A percentile compares a stretch with the other conserved stretches of the same genome.
phyloP scores from a whole-genome alignment of 2,113 vertebrate genomes.

The Perccottus glenii region DNA sequence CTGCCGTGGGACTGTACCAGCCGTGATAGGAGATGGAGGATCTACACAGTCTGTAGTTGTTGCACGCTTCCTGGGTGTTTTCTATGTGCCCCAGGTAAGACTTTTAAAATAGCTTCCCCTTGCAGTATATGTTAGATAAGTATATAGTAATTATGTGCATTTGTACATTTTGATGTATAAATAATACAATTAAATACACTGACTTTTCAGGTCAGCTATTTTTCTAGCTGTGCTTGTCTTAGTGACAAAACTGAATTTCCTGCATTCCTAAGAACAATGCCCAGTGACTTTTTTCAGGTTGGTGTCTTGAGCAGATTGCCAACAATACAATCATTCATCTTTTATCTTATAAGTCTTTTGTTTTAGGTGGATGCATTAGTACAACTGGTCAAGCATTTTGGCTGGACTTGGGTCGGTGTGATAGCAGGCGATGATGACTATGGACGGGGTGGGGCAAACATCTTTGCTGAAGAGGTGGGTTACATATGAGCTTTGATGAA shows the following conservation, averaged over 20 bases:
- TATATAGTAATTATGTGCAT: too few species aligned
- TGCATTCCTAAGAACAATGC: constrained; percentile 82
- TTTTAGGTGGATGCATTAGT: constrained; percentile 76
- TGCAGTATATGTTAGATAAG: background rate
- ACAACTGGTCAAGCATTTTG: constrained; percentile 80
- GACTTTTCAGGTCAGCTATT: constrained; percentile 80
- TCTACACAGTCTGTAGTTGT: constrained; percentile 83
- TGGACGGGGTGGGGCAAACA: constrained; percentile 78
- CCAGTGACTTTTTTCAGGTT: constrained; percentile 82
- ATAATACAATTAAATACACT: too few species aligned
- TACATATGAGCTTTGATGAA: background rate
- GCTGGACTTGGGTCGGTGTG: constrained; percentile 83
- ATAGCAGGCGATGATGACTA: constrained; percentile 82
- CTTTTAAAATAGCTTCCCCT: background rate
- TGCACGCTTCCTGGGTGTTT: constrained; percentile 77
- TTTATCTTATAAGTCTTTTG: background rate
- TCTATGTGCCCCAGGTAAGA: constrained; percentile 79
- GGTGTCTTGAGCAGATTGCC: background rate
- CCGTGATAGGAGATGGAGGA: constrained; percentile 81
- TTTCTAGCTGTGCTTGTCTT: constrained; percentile 82
- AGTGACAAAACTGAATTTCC: constrained; percentile 81
- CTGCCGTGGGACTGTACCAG: constrained; percentile 64
- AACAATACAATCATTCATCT: background rate
- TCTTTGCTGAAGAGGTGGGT: constrained; percentile 73
- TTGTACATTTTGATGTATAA: too few species aligned